phyloP scores from a whole-genome alignment of 2,113 vertebrate genomes.

The Dendrocopos noguchii region DNA sequence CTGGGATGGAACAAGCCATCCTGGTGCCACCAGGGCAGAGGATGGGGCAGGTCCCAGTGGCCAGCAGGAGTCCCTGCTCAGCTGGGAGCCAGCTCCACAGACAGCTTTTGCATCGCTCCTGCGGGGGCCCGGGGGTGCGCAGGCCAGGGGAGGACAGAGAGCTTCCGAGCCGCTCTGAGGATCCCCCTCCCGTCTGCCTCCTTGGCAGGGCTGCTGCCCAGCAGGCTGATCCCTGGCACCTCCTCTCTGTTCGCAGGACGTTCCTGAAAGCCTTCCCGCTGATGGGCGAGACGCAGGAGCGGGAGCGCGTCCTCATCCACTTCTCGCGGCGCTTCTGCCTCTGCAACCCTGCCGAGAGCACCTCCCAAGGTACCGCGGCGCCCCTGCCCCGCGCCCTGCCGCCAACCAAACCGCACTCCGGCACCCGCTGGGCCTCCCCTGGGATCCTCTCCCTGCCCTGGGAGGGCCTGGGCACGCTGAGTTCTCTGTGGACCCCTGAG shows the following conservation, averaged over 20 bases:
- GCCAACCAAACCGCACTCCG: background rate
- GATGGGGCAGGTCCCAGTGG: background rate
- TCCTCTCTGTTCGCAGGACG: constrained; percentile 74
- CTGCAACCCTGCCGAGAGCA: constrained; percentile 87
- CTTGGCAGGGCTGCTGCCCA: background rate
- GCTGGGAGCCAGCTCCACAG: background rate
- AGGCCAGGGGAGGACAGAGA: background rate
- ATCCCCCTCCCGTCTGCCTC: background rate
- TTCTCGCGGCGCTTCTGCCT: constrained; percentile 89
- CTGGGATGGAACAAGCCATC: background rate
- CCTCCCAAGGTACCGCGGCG: constrained; percentile 75
- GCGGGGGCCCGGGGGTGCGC: background rate
- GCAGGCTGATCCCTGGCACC: background rate
- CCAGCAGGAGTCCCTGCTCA: background rate
- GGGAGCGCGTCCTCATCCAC: constrained; percentile 91
- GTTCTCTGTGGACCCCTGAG: background rate
- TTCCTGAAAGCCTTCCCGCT: constrained; percentile 91
- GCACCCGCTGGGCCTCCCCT: background rate
- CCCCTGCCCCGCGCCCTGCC: background rate
- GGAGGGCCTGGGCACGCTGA: background rate
- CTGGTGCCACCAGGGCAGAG: background rate
- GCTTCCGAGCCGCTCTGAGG: background rate
- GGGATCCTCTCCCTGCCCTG: background rate
- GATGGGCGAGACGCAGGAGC: constrained; percentile 96
- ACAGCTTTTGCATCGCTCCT: background rate